Evolutionary conservation across 2,888 invertebrate genomes (phyloP).

Genomic region (Lathronympha strigana): DNA sequence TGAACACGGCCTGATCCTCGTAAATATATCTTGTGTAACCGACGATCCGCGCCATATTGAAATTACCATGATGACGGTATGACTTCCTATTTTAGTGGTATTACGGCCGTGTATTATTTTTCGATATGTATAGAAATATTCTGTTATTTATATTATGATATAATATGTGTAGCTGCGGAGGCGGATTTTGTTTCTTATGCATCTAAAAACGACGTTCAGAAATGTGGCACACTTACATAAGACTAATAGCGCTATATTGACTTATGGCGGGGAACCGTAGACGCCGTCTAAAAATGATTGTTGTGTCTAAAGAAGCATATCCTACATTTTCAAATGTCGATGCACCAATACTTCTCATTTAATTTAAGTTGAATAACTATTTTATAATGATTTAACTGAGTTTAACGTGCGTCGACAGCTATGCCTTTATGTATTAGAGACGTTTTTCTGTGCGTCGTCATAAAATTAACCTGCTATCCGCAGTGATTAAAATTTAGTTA

Average conservation of each 20-base stretch:
- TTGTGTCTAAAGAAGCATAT: no score
- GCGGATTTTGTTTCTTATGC: conserved; percentile 12
- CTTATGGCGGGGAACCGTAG: no score
- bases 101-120: conserved; percentile 41
- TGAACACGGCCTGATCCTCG: conserved; percentile 11
- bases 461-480: conserved; percentile 9
- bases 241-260: not conserved
- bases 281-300: no score
- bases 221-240: not conserved
- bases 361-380: not conserved
- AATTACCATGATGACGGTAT: conserved; percentile 40
- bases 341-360: not conserved
- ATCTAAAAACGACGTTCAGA: conserved; percentile 1
- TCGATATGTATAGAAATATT: conserved; percentile 39
- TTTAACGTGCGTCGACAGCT: not conserved
- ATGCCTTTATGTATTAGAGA: not conserved
- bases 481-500: conserved; percentile 22
- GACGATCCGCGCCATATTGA: conserved; percentile 41
- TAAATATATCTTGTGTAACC: conserved; percentile 5
- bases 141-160: conserved; percentile 37
- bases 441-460: conserved; percentile 16
- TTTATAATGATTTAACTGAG: not conserved
- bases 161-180: conserved; percentile 26
- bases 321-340: not conserved
- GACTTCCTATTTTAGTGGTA: conserved; percentile 42